Percentiles rank a stretch among this genome's conserved stretches.
phyloP scores from a whole-genome alignment of 1,140 invertebrate species.

The Drosophila kepulauana region DNA sequence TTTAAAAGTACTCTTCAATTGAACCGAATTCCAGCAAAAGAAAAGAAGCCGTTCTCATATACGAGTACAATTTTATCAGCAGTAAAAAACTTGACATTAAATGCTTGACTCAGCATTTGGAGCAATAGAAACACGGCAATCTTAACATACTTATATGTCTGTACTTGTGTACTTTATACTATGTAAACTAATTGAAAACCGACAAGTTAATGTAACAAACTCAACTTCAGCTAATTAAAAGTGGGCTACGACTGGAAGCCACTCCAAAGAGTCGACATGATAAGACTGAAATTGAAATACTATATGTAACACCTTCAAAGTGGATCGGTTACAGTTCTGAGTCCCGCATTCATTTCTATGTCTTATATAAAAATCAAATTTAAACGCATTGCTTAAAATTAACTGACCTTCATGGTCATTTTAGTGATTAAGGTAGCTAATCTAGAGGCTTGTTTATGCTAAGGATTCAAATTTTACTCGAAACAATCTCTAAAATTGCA shows the following conservation, averaged over 20 bases:
- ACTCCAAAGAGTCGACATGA: constrained; percentile 27
- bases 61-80: constrained; percentile 34
- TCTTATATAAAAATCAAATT: background rate
- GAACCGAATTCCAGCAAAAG: constrained; percentile 10
- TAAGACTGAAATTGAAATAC: constrained; percentile 42
- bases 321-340: background rate
- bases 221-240: constrained; percentile 62
- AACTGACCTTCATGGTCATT: no score
- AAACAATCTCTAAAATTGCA: no score
- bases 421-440: no score
- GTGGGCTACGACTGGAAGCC: background rate
- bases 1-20: constrained; percentile 17
- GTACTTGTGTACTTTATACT: background rate
- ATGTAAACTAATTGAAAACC: constrained; percentile 23
- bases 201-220: constrained; percentile 27
- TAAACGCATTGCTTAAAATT: background rate
- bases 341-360: no score
- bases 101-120: constrained; percentile 17
- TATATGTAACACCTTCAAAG: background rate
- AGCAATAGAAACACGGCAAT: constrained; percentile 3
- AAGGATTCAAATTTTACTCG: background rate
- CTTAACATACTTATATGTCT: background rate
- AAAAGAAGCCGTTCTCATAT: constrained; percentile 14
- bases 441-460: no score
- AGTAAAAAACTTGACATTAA: constrained; percentile 8